Conservation (phyloP, 2,113 vertebrate genomes). For the Psittacula cyanocephala region DNA sequence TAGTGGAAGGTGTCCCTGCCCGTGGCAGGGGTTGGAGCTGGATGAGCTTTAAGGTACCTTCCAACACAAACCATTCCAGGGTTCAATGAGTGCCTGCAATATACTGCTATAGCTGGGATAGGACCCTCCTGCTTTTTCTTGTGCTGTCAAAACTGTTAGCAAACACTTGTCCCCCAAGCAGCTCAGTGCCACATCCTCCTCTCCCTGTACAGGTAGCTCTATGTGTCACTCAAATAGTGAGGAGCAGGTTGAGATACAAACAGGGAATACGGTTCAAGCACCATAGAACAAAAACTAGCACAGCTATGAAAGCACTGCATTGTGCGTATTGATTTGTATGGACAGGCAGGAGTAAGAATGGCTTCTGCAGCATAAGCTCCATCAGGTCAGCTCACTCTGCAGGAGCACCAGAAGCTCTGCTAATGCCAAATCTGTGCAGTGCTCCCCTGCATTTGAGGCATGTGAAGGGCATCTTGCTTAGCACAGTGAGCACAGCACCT, state of each 20-base stretch:
- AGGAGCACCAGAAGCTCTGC: not conserved
- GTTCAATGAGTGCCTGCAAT: not conserved
- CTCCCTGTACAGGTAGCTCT: not conserved
- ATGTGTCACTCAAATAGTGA: fast-evolving
- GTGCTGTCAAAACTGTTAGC: not conserved
- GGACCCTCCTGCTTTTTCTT: not conserved
- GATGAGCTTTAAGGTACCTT: not conserved
- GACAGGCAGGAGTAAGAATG: not conserved
- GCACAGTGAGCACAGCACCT: not conserved
- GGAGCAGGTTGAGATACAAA: not conserved
- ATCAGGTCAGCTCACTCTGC: not conserved
- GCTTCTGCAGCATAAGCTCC: not conserved
- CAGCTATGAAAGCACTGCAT: not conserved
- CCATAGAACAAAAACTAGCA: not conserved
- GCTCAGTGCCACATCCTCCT: not conserved
- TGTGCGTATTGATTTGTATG: no score
- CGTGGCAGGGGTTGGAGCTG: fast-evolving
- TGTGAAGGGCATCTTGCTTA: not conserved
- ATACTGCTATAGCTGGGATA: not conserved
- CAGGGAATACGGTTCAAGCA: not conserved
- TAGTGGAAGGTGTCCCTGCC: not conserved
- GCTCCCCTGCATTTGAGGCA: not conserved
- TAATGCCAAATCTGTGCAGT: no score
- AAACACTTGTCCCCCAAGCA: not conserved
- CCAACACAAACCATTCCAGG: not conserved